Percentiles rank a stretch among this genome's conserved stretches.
Evolutionary conservation across 2,888 invertebrate species (phyloP).

Genomic region (Drosophila paranaensis): DNA sequence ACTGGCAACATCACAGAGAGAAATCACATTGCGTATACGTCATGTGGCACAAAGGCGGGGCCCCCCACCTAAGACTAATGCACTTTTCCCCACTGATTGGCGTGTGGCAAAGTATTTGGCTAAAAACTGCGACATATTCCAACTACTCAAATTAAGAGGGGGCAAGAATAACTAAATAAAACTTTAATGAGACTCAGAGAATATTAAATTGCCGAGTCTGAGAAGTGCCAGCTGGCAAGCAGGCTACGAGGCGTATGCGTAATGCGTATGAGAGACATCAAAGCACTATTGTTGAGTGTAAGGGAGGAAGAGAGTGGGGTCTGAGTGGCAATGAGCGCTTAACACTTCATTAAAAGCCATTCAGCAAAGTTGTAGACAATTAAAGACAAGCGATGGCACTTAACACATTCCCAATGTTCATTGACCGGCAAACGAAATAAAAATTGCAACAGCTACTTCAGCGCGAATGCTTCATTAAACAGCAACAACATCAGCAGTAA

Average conservation of each 20-base stretch:
- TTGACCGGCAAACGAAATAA: conserved; percentile 79
- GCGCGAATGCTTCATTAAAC: conserved; percentile 78
- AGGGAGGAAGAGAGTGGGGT: neutral
- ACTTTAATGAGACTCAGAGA: too few relatives aligned
- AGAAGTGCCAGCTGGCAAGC: too few relatives aligned
- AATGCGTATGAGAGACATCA: conserved; percentile 36
- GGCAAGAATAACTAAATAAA: neutral
- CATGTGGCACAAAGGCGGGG: conserved; percentile 31
- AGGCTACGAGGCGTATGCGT: conserved; percentile 20
- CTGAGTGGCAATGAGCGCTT: conserved; percentile 33
- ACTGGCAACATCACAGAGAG: conserved; percentile 38
- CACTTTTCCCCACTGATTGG: conserved; percentile 26
- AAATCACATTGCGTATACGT: conserved; percentile 47
- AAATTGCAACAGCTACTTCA: conserved; percentile 77
- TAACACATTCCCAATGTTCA: conserved; percentile 79
- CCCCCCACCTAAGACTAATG: conserved; percentile 12
- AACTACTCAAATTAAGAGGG: neutral
- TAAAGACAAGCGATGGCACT: conserved; percentile 73
- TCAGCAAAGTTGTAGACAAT: conserved; percentile 76
- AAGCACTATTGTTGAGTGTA: conserved; percentile 5
- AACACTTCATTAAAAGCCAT: conserved; percentile 75
- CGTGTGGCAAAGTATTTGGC: conserved; percentile 1
- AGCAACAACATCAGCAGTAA: conserved; percentile 47
- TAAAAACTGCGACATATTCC: neutral
- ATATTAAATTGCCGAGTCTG: too few relatives aligned